Conservation (phyloP, 2,113 vertebrate species). For the Corythaixoides concolor region DNA sequence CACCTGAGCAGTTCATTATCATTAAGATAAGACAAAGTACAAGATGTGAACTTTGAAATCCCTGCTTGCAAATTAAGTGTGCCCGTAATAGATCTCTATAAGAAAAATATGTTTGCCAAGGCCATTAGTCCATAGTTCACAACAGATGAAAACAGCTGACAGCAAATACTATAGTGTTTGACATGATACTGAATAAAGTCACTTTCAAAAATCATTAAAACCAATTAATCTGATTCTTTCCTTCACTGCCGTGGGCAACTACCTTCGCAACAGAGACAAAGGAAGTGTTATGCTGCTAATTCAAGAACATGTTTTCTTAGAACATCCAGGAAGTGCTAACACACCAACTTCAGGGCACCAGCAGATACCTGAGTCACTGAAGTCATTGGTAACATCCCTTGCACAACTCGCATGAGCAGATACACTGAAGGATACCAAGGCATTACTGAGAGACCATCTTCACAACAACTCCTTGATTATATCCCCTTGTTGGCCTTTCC, state of each 20-base stretch:
- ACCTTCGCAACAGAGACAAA: neutral
- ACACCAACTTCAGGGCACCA: neutral
- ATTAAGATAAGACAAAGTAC: conserved; percentile 23
- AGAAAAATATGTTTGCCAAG: neutral
- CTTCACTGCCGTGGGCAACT: neutral
- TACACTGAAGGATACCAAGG: neutral
- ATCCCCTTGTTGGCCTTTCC: neutral
- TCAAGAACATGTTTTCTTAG: neutral
- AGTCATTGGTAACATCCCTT: neutral
- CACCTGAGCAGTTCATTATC: neutral
- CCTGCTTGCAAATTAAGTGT: neutral
- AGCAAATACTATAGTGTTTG: neutral
- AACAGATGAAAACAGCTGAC: neutral
- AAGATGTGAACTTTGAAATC: conserved; percentile 33
- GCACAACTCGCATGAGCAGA: neutral
- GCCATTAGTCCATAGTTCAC: neutral
- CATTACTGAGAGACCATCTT: neutral
- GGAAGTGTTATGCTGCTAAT: neutral
- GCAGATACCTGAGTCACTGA: fast-evolving
- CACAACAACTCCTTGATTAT: neutral
- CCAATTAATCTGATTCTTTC: neutral
- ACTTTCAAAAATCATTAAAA: neutral
- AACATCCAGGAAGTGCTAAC: neutral
- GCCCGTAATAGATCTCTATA: neutral
- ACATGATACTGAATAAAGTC: neutral